Conservation (phyloP, 2,888 invertebrate genomes). For the Drosophila infuscata region DNA sequence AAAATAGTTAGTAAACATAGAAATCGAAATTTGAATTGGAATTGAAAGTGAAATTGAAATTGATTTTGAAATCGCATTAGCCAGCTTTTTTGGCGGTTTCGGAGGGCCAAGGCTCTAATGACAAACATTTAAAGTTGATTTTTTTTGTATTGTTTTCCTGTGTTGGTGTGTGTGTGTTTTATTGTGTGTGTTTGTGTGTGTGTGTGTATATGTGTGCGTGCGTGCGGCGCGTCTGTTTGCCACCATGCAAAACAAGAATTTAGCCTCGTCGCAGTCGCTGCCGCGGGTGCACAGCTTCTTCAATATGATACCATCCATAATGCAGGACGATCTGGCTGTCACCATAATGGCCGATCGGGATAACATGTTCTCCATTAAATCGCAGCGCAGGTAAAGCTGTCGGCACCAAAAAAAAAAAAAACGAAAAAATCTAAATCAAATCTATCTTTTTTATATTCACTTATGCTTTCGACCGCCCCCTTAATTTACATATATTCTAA, state of each 20-base stretch:
- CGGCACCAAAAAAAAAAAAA: background rate
- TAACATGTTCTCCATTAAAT: constrained; percentile 83
- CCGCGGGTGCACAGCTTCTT: constrained; percentile 83
- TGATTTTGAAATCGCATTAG: constrained; percentile 6
- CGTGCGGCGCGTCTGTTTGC: background rate
- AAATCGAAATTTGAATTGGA: constrained; percentile 9
- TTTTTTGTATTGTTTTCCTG: constrained; percentile 22
- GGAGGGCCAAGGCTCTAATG: constrained; percentile 16
- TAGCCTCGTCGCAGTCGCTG: constrained; percentile 78
- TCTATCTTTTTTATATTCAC: constrained; percentile 7
- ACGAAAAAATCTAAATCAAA: background rate
- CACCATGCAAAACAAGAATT: constrained; percentile 80
- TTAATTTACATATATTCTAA: constrained; percentile 38
- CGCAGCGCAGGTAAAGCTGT: constrained; percentile 79
- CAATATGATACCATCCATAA: constrained; percentile 83
- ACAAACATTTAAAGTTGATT: constrained; percentile 8
- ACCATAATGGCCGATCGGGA: constrained; percentile 83
- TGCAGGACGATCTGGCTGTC: constrained; percentile 83
- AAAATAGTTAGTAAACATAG: constrained; percentile 12
- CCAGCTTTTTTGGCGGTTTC: constrained; percentile 5
- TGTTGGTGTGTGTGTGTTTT: constrained; percentile 9
- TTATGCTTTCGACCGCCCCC: constrained; percentile 9
- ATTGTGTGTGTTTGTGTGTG: background rate
- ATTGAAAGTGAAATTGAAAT: constrained; percentile 15
- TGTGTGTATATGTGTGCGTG: constrained; percentile 3